Evolutionary conservation across 2,797 vertebrate species (phyloP).

Genomic region (Linurgus olivaceus): DNA sequence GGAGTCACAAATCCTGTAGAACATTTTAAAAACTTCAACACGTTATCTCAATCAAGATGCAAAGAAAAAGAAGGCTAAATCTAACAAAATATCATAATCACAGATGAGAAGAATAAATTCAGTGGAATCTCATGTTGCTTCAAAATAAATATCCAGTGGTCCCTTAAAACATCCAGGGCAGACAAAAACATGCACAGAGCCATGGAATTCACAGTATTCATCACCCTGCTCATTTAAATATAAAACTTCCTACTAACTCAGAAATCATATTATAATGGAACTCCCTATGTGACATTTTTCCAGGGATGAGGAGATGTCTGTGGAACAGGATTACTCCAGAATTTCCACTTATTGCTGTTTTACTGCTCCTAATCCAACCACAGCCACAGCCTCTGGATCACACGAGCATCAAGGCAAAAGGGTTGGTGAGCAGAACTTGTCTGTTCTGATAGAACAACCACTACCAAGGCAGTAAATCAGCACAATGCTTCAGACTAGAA

Average conservation of each 20-base stretch:
- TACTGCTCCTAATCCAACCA: neutral
- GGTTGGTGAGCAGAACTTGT: neutral
- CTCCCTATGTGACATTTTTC: neutral
- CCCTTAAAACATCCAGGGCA: neutral
- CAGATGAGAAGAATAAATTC: neutral
- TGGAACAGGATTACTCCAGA: neutral
- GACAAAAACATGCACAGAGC: neutral
- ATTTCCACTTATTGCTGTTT: neutral
- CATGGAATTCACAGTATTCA: neutral
- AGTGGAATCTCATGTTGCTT: neutral
- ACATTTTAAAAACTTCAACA: fast-evolving
- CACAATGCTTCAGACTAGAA: neutral
- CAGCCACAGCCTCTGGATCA: neutral
- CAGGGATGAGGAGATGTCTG: neutral
- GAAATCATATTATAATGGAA: neutral
- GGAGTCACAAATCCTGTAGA: neutral
- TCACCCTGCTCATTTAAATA: neutral
- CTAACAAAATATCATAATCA: neutral
- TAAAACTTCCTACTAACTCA: neutral
- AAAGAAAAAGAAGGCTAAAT: neutral
- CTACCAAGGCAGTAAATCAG: neutral
- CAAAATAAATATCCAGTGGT: neutral
- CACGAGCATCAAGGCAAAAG: neutral
- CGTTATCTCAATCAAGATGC: neutral
- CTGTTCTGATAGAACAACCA: neutral